Evolutionary conservation across 92 coral and sea anemone species (phyloP).

Genomic region (Meandrina meandrites): DNA sequence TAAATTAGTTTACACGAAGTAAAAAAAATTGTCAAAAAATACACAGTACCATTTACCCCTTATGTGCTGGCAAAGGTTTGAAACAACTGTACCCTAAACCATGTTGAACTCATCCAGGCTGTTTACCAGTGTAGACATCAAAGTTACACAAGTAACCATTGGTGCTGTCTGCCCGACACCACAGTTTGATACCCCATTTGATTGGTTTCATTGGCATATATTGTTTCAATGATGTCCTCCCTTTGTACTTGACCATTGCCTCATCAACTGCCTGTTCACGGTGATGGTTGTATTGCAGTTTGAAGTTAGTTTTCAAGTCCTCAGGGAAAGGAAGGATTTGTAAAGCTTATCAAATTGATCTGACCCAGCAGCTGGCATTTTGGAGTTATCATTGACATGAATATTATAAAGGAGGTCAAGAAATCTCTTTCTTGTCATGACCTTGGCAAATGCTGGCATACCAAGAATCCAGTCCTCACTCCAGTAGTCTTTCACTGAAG

Average conservation of each 20-base stretch:
- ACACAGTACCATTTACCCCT: slow-evolving; percentile 23
- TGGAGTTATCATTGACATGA: slow-evolving; percentile 45
- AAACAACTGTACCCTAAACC: slow-evolving; percentile 37
- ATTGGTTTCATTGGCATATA: slow-evolving; percentile 53
- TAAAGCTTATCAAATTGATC: slow-evolving; percentile 41
- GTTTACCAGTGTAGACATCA: slow-evolving; percentile 44
- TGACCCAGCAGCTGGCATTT: slow-evolving; percentile 48
- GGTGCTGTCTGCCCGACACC: slow-evolving; percentile 37
- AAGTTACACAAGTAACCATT: slow-evolving; percentile 31
- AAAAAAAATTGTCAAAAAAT: slow-evolving; percentile 49
- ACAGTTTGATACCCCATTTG: slow-evolving; percentile 44
- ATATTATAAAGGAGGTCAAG: slow-evolving; percentile 8
- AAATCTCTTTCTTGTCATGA: slow-evolving; percentile 34
- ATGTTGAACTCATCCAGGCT: not conserved
- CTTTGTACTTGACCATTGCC: slow-evolving; percentile 41
- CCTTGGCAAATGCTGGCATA: slow-evolving; percentile 24
- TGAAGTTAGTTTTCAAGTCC: slow-evolving; percentile 21
- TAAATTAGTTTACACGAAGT: no score
- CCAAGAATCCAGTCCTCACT: slow-evolving; percentile 34
- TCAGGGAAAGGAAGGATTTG: slow-evolving; percentile 49
- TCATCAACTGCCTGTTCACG: slow-evolving; percentile 37
- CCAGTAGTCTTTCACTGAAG: slow-evolving; percentile 22
- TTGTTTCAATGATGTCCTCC: slow-evolving; percentile 35
- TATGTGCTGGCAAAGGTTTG: slow-evolving; percentile 16
- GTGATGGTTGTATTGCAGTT: slow-evolving; percentile 16